phyloP scores from a whole-genome alignment of 2,113 vertebrate species.

The Apodemus sylvaticus region DNA sequence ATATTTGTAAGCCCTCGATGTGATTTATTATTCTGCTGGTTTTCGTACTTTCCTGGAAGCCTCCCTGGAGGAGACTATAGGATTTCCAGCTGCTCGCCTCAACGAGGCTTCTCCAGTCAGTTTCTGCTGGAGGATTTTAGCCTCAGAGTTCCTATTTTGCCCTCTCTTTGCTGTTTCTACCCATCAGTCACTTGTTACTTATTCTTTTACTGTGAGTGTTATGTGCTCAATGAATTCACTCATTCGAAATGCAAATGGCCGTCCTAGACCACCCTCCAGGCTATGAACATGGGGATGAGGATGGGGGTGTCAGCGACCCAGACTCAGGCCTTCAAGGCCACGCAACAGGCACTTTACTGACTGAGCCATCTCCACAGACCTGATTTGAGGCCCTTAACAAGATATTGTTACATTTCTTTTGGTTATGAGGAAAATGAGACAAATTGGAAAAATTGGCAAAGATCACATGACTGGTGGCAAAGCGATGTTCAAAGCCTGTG shows the following conservation, averaged over 20 bases:
- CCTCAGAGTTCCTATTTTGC: neutral
- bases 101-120: neutral
- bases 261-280: neutral
- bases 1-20: neutral
- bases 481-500: neutral
- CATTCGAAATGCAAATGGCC: neutral
- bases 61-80: neutral
- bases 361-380: neutral
- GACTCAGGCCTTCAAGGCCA: neutral
- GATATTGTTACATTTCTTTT: neutral
- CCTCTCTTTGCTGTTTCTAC: neutral
- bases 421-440: neutral
- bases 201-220: neutral
- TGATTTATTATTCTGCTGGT: neutral
- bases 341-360: neutral
- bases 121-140: neutral
- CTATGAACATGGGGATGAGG: too few species aligned
- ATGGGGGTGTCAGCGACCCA: too few species aligned
- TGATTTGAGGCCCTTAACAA: neutral
- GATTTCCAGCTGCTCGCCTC: neutral
- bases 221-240: neutral
- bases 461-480: neutral
- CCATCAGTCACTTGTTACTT: neutral
- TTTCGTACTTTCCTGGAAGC: neutral
- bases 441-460: neutral